Conservation (phyloP, 1,140 invertebrate genomes). For the Drosophila kepulauana region DNA sequence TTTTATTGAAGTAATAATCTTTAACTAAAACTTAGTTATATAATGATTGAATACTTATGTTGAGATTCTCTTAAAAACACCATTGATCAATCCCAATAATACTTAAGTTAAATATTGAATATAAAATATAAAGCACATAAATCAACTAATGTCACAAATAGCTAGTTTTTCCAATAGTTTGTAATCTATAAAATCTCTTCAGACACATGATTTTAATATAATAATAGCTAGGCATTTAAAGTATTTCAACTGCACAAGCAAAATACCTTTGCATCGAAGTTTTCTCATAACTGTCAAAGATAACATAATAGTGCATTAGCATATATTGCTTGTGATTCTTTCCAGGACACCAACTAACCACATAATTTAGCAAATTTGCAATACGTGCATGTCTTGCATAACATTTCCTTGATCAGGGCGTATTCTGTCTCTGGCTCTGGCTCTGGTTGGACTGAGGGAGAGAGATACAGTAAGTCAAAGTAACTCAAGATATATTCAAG, state of each 20-base stretch:
- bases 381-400: slow-evolving; percentile 77
- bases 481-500: slow-evolving; percentile 33
- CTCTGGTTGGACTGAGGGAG: not conserved
- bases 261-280: not conserved
- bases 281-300: slow-evolving; percentile 36
- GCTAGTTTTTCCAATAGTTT: no score
- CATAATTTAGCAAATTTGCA: slow-evolving; percentile 60
- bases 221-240: not conserved
- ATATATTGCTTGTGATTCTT: slow-evolving; percentile 40
- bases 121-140: no score
- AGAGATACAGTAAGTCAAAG: slow-evolving; percentile 23
- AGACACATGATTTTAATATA: no score
- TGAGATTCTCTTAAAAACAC: no score
- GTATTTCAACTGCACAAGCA: not conserved
- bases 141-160: no score
- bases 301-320: not conserved
- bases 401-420: slow-evolving; percentile 72
- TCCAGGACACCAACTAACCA: slow-evolving; percentile 53
- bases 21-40: no score
- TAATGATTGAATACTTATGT: no score
- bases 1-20: no score
- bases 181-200: no score
- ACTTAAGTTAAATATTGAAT: no score
- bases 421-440: no score
- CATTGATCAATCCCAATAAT: no score